Evolutionary conservation across 2,113 vertebrate genomes (phyloP), one percentile per base, ranked within the genome.

Genomic region (Pituophis catenifer): DNA sequence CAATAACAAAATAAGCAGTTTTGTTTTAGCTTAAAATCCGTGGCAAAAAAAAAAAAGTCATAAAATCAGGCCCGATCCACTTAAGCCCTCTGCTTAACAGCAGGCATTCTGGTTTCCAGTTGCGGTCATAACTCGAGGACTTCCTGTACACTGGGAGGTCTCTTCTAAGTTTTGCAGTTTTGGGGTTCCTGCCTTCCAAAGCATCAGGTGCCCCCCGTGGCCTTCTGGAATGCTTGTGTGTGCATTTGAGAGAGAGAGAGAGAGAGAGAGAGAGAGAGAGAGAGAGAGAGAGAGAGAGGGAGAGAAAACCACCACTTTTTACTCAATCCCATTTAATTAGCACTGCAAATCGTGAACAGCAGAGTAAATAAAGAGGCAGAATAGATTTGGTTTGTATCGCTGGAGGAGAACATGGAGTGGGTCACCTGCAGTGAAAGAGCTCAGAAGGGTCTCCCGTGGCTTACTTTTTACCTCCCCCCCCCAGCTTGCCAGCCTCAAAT

Each of bases 291-390:
- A 24, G 24, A 62, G 24, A 59, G 0, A 2, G 8, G 9, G 23
- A 26, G 10, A 26, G 10, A 59, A 59, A 62, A 1, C 2, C 44
- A 1, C 8, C 3, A 3, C 44, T 1, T 48, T 93, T 48, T 89
- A 52, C 75, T 75, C 26, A 19, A 52, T 81, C 2, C 33, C 87
- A 58, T 88, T 23, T 65, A 2, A 88, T 62, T 19, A 52, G 53
- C 59, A 94, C 11, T 89, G 94, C 92, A 65, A 93, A 58, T 8
- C 1, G 1, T 90, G 92, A 95, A 91, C 55, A 85, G 33, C 26
- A 70, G 87, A 92, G 89, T 92, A 93, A 89, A 3, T 81, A 88
- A 87, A 55, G 94, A 81, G 23, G 86, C 55, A 86, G 89, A 92
- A 94, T 58, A 70, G 44, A 26, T 24, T 91, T 93, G 58, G 90